phyloP scores from a whole-genome alignment of 1,140 invertebrate species.

The Aphaenogaster rudis region DNA sequence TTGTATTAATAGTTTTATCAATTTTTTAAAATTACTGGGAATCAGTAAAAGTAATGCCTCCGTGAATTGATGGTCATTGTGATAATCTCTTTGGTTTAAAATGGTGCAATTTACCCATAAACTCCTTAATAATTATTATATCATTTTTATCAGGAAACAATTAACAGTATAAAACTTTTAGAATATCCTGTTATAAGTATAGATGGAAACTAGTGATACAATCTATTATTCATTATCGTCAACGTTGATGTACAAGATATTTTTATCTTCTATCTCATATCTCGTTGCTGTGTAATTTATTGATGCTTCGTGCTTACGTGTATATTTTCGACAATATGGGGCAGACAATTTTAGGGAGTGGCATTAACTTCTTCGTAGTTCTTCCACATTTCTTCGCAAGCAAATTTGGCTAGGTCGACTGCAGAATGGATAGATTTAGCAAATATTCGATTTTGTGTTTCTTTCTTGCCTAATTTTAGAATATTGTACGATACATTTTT shows the following conservation, averaged over 20 bases:
- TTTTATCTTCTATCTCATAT: conserved; percentile 29
- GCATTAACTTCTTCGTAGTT: conserved; percentile 34
- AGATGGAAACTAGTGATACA: background rate
- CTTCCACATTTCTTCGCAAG: background rate
- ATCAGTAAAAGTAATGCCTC: background rate
- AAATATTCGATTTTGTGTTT: conserved; percentile 8
- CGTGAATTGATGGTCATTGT: background rate
- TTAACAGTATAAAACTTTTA: background rate
- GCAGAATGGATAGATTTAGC: background rate
- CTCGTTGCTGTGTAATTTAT: conserved; percentile 11
- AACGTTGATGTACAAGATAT: conserved; percentile 18
- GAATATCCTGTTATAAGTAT: background rate
- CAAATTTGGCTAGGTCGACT: conserved; percentile 23
- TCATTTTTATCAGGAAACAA: background rate
- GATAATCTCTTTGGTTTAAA: background rate
- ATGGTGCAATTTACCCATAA: background rate
- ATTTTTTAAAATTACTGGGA: background rate
- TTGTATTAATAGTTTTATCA: background rate
- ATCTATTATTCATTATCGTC: conserved; percentile 23
- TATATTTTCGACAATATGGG: conserved; percentile 38
- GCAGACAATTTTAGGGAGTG: conserved; percentile 55
- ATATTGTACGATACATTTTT: background rate
- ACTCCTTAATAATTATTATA: background rate
- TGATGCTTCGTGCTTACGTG: conserved; percentile 37
- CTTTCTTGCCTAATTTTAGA: conserved; percentile 26